phyloP scores from a whole-genome alignment of 53 echinoderm and acorn worm genomes.

The Pentamera pediparva region DNA sequence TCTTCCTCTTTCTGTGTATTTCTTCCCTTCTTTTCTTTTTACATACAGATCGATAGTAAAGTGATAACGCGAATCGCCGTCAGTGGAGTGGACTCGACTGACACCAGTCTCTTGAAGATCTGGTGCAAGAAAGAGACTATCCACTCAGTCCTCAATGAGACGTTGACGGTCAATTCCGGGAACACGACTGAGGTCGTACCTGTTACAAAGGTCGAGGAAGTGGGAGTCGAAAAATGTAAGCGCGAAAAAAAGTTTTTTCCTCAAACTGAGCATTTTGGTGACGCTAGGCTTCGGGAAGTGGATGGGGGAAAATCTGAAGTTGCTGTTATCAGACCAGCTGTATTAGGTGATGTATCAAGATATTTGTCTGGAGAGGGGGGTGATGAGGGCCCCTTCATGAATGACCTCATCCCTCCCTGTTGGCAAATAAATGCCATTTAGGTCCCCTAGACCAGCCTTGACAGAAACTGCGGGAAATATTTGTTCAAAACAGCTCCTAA shows the following conservation, averaged over 20 bases:
- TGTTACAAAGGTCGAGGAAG: conserved; percentile 31
- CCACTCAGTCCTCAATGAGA: conserved; percentile 22
- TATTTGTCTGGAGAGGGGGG: too few relatives aligned
- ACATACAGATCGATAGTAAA: conserved; percentile 80
- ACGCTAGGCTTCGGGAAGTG: too few relatives aligned
- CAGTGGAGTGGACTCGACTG: conserved; percentile 67
- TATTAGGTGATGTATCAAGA: too few relatives aligned
- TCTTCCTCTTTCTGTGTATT: not conserved
- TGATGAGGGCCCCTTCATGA: too few relatives aligned
- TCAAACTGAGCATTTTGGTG: too few relatives aligned
- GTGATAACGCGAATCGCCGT: conserved; percentile 75
- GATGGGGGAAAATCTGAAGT: too few relatives aligned
- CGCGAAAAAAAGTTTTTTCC: not conserved
- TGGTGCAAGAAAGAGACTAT: conserved; percentile 56
- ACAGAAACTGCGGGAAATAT: too few relatives aligned
- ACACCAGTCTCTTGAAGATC: conserved; percentile 56
- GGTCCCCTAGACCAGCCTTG: too few relatives aligned
- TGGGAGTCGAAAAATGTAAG: conserved; percentile 59
- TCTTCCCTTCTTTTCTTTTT: conserved; percentile 10
- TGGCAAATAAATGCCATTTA: too few relatives aligned
- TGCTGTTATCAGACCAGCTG: too few relatives aligned
- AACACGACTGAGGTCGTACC: not conserved
- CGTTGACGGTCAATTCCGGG: not conserved
- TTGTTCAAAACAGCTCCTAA: too few relatives aligned
- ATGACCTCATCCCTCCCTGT: too few relatives aligned